Percentiles rank a stretch among this genome's conserved stretches.
These are phyloP conservation scores for Chinchilla lanigera DNA, from an alignment of 2,113 vertebrate species.

Conservation along the genomic window DNA sequence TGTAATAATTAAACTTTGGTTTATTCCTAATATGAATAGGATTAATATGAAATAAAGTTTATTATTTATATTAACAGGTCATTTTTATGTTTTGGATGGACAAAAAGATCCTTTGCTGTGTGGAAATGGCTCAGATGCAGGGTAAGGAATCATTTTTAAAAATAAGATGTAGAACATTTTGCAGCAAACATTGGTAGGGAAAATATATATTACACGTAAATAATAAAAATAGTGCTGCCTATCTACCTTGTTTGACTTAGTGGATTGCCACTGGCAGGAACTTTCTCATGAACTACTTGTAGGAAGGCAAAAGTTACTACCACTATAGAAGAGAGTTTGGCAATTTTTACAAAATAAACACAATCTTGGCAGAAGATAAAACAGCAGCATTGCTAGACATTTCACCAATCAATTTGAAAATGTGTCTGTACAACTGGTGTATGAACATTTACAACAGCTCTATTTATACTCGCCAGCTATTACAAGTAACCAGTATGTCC, in stretches of 20 bases:
- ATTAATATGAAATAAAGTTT: conserved; percentile 45
- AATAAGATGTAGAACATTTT: background rate
- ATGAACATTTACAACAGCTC: background rate
- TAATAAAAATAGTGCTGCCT: background rate
- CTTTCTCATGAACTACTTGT: background rate
- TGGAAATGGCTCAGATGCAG: conserved; percentile 92
- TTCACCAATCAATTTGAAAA: background rate
- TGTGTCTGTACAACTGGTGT: background rate
- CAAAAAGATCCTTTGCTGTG: conserved; percentile 94
- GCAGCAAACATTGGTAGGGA: background rate
- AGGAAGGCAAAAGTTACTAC: background rate
- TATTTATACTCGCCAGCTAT: background rate
- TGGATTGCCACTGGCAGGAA: background rate
- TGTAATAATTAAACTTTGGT: conserved; percentile 4
- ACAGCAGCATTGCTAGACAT: background rate
- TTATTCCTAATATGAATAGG: background rate
- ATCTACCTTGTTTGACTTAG: background rate
- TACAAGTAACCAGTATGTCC: background rate
- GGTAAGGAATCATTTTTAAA: conserved; percentile 88
- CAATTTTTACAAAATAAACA: conserved; percentile 40
- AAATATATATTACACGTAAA: background rate
- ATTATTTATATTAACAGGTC: conserved; percentile 84
- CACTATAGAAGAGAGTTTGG: background rate
- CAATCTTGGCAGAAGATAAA: background rate
- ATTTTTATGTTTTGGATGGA: conserved; percentile 90